Conservation (phyloP, 2,113 vertebrate species). For the Mellivora capensis region DNA sequence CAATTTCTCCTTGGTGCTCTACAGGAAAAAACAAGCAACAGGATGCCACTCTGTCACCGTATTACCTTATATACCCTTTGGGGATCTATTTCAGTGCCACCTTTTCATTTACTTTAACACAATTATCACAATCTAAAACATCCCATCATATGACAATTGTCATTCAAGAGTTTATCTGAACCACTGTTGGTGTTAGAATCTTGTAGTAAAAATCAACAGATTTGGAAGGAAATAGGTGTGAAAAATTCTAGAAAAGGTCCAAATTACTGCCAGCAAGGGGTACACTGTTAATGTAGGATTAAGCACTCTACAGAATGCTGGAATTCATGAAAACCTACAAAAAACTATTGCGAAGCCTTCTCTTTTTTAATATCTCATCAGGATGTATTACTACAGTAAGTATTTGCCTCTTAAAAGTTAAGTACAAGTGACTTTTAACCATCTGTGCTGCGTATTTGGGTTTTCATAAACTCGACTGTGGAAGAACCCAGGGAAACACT, state of each 20-base stretch:
- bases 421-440: not conserved
- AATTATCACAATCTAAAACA: not conserved
- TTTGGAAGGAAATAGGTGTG: not conserved
- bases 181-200: not conserved
- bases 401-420: not conserved
- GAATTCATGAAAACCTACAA: not conserved
- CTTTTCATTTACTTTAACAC: not conserved
- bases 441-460: not conserved
- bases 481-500: not conserved
- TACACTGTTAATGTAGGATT: not conserved
- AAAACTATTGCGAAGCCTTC: not conserved
- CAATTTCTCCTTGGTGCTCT: not conserved
- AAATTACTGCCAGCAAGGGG: not conserved
- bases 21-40: not conserved
- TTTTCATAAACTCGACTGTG: not conserved
- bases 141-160: not conserved
- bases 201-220: not conserved
- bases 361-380: not conserved
- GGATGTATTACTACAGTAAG: not conserved
- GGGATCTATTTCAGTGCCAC: not conserved
- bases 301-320: not conserved
- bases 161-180: not conserved
- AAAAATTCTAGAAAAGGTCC: not conserved
- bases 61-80: not conserved
- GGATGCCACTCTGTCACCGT: no score